Base-by-base conservation (phyloP, 2,888 invertebrate genomes). In the Tetanocera ferruginea region DNA sequence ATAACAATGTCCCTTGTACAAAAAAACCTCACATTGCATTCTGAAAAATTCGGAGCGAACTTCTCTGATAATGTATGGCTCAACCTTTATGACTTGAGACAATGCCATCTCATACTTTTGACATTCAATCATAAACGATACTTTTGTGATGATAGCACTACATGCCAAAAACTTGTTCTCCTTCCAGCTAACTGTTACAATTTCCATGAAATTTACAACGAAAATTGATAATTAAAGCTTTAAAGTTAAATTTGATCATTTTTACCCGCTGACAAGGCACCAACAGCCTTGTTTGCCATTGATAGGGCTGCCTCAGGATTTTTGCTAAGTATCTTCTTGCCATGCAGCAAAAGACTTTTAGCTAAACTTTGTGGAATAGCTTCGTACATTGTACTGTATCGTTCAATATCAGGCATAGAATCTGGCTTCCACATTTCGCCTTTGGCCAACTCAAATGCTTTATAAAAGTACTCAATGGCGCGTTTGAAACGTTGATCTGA, bases 41-140 rank as follows among this genome's bases (percentile, higher is more conserved):
- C 60, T 34, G n/a, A 37, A 19, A 17, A 19, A n/a, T 17, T 66
- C 66, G 23, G 5, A 57, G 0, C n/a, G 11, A 8, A 11, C 9
- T 8, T 9, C 5, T n/a, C 11, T 31, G 17, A 19, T 52, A 11
- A 55, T 55, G 6, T 28, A 55, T 28, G 52, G n/a, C 73, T 73
- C 34, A 25, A 43, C 3, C 60, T 73, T 60, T 8, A n/a, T 25
- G 14, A 43, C 19, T 43, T 60, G 2, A 11, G 8, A 17, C 60
- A 73, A 9, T 3, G 62, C 73, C 25, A 34, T 17, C n/a, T 60
- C 60, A 28, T 62, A 37, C 49, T 43, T 25, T 5, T 49, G 9
- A n/a, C 25, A 25, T 19, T 73, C 60, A 25, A 73, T 62, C 73
- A 73, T n/a, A 25, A 43, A 60, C 17, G 3, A 8, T n/a, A 73